Evolutionary conservation across 2,113 vertebrate species (phyloP).

Genomic region (Melanocharis versteri): DNA sequence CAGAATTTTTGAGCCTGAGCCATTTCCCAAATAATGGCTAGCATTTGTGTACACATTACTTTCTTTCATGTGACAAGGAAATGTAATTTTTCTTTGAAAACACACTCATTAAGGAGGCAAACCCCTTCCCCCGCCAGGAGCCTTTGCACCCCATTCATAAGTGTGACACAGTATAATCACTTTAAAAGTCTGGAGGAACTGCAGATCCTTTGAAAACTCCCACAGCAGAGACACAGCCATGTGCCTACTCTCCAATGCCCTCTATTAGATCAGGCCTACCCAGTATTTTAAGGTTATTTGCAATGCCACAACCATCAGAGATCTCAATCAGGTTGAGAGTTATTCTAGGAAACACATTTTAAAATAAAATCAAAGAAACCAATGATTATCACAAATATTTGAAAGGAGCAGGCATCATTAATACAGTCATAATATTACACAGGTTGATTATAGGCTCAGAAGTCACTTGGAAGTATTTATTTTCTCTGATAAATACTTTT

Average conservation of each 20-base stretch:
- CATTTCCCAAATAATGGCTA: constrained; percentile 57
- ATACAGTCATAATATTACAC: neutral
- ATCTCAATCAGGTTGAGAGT: neutral
- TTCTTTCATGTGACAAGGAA: constrained; percentile 60
- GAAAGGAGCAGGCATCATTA: neutral
- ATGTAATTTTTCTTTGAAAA: constrained; percentile 58
- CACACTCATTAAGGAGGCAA: constrained; percentile 46
- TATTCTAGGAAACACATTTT: neutral
- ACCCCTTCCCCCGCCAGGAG: neutral
- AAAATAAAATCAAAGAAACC: neutral
- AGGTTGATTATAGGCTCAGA: neutral
- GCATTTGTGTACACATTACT: constrained; percentile 56
- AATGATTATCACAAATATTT: neutral
- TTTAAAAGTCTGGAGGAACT: constrained; percentile 4
- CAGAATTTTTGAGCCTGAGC: constrained; percentile 53
- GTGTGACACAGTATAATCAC: neutral
- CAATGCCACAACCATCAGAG: neutral
- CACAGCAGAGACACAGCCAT: neutral
- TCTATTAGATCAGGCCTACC: neutral
- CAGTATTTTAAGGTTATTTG: neutral
- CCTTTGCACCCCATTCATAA: constrained; percentile 35
- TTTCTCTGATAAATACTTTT: neutral
- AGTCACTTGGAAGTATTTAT: neutral
- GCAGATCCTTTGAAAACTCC: constrained; percentile 14
- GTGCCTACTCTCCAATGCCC: neutral